Conservation (phyloP, 1,140 invertebrate species). For the Hermatobates lingyangjiaoensis region DNA sequence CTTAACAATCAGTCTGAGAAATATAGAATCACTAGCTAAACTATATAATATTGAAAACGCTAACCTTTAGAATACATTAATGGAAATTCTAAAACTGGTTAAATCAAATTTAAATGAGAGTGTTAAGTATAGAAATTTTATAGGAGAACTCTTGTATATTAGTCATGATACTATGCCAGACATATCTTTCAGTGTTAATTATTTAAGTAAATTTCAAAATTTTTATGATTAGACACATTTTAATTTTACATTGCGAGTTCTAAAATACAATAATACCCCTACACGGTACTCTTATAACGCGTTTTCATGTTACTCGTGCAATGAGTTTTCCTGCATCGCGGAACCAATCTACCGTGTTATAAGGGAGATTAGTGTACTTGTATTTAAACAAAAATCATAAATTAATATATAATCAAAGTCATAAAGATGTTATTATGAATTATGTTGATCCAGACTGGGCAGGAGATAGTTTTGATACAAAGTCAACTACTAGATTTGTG, state of each 20-base stretch:
- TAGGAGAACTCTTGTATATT: neutral
- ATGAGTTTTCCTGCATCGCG: too few relatives aligned
- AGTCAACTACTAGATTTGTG: conserved; percentile 9
- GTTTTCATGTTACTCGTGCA: too few relatives aligned
- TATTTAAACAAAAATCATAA: neutral
- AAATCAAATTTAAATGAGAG: neutral
- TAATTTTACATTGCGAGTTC: neutral
- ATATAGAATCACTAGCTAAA: neutral
- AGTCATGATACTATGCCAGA: neutral
- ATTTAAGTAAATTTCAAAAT: neutral
- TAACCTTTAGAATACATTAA: neutral
- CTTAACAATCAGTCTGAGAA: neutral
- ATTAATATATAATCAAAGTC: neutral
- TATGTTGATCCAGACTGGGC: conserved; percentile 7
- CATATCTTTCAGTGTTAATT: neutral
- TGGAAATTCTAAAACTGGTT: neutral
- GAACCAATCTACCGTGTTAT: too few relatives aligned
- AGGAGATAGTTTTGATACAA: conserved; percentile 4
- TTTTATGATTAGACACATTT: neutral
- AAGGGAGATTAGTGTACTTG: too few relatives aligned
- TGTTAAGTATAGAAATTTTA: neutral
- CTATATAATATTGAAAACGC: neutral
- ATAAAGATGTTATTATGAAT: conserved; percentile 15
- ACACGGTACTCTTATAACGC: too few relatives aligned
- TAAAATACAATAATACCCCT: too few relatives aligned